Base-by-base conservation (phyloP, 2,888 invertebrate genomes). In the Clepsis dumicolana region DNA sequence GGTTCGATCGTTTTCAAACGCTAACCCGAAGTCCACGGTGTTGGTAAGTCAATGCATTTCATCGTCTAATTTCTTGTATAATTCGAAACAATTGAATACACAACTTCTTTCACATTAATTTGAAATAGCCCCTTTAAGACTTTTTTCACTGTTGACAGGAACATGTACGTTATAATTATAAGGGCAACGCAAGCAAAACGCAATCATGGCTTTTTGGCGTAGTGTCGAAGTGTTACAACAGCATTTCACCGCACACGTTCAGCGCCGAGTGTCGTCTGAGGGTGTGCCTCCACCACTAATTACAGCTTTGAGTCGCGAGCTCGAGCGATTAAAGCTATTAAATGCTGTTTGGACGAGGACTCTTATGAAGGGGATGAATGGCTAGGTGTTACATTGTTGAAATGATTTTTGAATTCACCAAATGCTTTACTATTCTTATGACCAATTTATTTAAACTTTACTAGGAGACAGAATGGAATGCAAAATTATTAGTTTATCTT, bases 191-290 rank as follows among this genome's bases (percentile, higher is more conserved):
- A 29, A 12, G 14, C 35, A 14, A 35, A 12, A 12, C 14, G 12
- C 14, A 12, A 1, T n/a, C 18, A 44, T 18, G 0, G 21, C 21
- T 8, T 21, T 48, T 21, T 4, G 10, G 10, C 21, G 10, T 16
- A 48, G 10, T 21, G 48, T 48, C 21, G 48, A 48, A 48, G 21
- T 48, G 48, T 48, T 48, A 7, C 16, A 41, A 41, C 41, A 12
- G 48, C 48, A 48, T 21, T 18, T 48, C 10, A 21, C 8, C 2
- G 21, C 14, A 38, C 16, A 35, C 52, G 63, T 63, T 35, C 24
- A 25, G 24, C 27, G 53, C 25, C 27, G 41, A 65, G 50, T 65
- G 64, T 10, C 57, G 64, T 65, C 64, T 65, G 57, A 57, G 64
- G 8, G 35, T 48, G 5, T n/a, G 2, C 38, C 57, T 25, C 38